Evolutionary conservation across 1,140 invertebrate species (phyloP).

Genomic region (Ips nitidus): DNA sequence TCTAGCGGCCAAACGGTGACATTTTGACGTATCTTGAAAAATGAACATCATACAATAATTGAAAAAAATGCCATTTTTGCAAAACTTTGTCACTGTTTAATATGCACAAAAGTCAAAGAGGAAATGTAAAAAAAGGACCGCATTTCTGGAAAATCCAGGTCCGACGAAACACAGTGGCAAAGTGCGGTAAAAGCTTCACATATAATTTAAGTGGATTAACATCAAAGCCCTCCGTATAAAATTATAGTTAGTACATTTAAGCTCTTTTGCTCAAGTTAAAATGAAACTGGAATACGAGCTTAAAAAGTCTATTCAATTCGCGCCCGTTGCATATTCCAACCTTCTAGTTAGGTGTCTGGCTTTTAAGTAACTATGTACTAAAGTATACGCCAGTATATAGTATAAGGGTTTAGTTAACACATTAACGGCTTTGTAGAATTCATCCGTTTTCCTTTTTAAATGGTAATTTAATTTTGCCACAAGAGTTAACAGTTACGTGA

Average conservation of each 20-base stretch:
- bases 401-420: not conserved
- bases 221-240: slow-evolving; percentile 12
- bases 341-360: slow-evolving; percentile 1
- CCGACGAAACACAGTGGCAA: not conserved
- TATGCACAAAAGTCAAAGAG: too few relatives aligned
- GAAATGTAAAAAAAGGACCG: too few relatives aligned
- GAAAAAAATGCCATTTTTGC: too few relatives aligned
- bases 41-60: too few relatives aligned
- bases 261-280: slow-evolving; percentile 9
- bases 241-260: slow-evolving; percentile 10
- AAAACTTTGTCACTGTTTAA: too few relatives aligned
- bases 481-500: too few relatives aligned
- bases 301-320: slow-evolving; percentile 13
- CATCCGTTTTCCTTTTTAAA: not conserved
- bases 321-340: slow-evolving; percentile 1
- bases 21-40: too few relatives aligned
- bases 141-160: not conserved
- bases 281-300: slow-evolving; percentile 6
- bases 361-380: not conserved
- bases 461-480: too few relatives aligned
- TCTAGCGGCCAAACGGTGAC: too few relatives aligned
- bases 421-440: not conserved
- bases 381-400: not conserved
- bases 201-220: slow-evolving; percentile 14
- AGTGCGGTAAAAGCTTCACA: slow-evolving; percentile 1